These are phyloP conservation scores for Erebia palarica DNA, from an alignment of 2,888 invertebrate species.

Conservation along the genomic window DNA sequence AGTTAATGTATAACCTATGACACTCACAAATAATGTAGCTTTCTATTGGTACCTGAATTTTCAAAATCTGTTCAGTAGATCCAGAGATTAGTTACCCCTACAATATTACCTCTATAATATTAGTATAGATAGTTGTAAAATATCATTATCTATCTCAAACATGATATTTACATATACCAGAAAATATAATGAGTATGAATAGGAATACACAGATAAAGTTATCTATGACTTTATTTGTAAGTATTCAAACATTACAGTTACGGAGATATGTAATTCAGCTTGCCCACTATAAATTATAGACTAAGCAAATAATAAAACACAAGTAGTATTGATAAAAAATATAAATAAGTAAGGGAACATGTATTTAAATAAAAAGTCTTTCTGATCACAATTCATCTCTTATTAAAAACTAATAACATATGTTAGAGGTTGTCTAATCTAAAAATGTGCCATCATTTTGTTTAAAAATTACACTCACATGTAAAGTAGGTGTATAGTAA, in stretches of 20 bases:
- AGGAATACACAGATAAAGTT: slow-evolving; percentile 13
- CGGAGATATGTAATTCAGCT: background rate
- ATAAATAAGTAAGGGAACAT: background rate
- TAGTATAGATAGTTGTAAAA: background rate
- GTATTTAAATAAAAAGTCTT: background rate
- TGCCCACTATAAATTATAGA: background rate
- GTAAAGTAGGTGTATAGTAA: too few species aligned
- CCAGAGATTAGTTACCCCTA: too few species aligned
- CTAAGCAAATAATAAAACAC: background rate
- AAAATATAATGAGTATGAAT: background rate
- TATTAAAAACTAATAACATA: background rate
- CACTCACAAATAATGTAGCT: too few species aligned
- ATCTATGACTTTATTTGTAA: slow-evolving; percentile 1
- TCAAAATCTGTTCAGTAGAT: too few species aligned
- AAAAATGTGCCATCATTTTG: too few species aligned
- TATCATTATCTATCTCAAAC: slow-evolving; percentile 2
- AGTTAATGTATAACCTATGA: too few species aligned
- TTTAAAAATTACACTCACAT: too few species aligned
- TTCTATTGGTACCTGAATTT: too few species aligned
- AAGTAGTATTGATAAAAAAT: background rate
- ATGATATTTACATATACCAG: background rate
- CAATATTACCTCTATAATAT: too few species aligned
- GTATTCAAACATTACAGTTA: background rate
- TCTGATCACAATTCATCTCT: background rate
- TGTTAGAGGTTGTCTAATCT: too few species aligned